Evolutionary conservation across 2,113 vertebrate species (phyloP).

Genomic region (Pluvialis apricaria): DNA sequence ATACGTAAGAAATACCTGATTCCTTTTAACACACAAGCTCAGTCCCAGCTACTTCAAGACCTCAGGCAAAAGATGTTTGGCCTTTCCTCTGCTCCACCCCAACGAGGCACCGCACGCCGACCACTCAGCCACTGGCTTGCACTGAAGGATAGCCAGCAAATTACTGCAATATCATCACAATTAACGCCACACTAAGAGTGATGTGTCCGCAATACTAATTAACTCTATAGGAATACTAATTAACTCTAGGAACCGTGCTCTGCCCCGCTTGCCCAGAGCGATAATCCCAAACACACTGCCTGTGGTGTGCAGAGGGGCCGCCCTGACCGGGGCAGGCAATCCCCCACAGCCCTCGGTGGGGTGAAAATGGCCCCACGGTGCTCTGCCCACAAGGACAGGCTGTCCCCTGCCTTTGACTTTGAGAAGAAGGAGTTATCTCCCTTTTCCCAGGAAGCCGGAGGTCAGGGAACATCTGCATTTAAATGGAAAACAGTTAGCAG

Average conservation of each 20-base stretch:
- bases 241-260: neutral
- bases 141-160: neutral
- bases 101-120: neutral
- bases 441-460: neutral
- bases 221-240: neutral
- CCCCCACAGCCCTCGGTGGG: neutral
- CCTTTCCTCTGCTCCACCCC: neutral
- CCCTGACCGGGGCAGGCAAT: too few species aligned
- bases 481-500: neutral
- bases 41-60: neutral
- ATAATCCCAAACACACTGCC: too few species aligned
- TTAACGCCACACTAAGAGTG: fast-evolving
- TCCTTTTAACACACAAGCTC: neutral
- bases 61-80: neutral
- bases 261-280: neutral
- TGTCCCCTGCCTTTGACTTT: neutral
- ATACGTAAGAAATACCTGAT: neutral
- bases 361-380: neutral
- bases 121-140: neutral
- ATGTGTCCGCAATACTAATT: neutral
- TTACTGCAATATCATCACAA: neutral
- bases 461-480: slow-evolving; percentile 6
- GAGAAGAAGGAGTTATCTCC: neutral
- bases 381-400: neutral
- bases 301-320: too few species aligned